phyloP scores from a whole-genome alignment of 2,797 vertebrate genomes.

The Coreius guichenoti region DNA sequence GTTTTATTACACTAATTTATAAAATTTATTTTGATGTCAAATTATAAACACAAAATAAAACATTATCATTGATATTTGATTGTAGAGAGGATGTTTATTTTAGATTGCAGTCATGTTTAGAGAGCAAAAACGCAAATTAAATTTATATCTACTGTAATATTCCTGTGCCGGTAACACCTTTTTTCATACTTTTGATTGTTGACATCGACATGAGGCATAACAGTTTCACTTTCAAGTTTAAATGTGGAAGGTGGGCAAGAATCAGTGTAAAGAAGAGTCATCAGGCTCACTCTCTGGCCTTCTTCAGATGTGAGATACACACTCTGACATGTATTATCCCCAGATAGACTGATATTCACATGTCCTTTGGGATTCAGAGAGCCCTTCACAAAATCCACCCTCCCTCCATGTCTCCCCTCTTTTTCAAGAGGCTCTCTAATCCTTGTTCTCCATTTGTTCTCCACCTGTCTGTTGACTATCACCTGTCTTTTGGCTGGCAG shows the following conservation, averaged over 20 bases:
- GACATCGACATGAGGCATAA: neutral
- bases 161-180: neutral
- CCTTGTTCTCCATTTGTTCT: constrained; percentile 71
- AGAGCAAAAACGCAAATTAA: neutral
- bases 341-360: constrained; percentile 85
- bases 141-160: neutral
- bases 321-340: constrained; percentile 89
- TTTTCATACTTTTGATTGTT: neutral
- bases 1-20: neutral
- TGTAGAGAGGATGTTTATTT: neutral
- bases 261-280: constrained; percentile 55
- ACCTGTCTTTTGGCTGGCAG: constrained; percentile 69
- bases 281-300: constrained; percentile 84
- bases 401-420: constrained; percentile 16
- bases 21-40: neutral
- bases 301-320: constrained; percentile 81
- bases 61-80: neutral
- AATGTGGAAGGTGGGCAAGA: neutral
- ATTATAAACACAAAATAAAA: constrained; percentile 7
- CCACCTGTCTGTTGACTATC: constrained; percentile 76
- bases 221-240: neutral
- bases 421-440: constrained; percentile 60
- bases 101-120: neutral
- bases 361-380: constrained; percentile 73
- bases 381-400: constrained; percentile 58